Conservation (phyloP, 2,113 vertebrate species). For the Coptodon rendalli region DNA sequence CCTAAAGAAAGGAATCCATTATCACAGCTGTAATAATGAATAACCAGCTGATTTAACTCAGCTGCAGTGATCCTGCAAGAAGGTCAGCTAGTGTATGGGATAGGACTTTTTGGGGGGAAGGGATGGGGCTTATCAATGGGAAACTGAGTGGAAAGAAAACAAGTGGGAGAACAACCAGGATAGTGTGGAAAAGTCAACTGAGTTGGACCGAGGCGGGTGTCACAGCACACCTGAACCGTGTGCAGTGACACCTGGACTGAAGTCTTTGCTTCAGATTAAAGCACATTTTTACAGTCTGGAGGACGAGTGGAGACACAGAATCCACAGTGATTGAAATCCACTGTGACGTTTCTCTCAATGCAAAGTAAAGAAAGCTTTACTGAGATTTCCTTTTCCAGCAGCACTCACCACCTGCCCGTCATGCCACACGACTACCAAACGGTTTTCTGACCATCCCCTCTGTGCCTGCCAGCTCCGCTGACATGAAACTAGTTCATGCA, state of each 20-base stretch:
- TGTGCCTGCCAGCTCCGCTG: background rate
- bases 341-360: background rate
- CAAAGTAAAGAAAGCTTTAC: rapidly evolving
- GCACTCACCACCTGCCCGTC: background rate
- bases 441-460: background rate
- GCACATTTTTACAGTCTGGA: background rate
- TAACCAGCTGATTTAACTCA: background rate
- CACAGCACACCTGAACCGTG: background rate
- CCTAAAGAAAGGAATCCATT: background rate
- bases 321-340: background rate
- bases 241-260: background rate
- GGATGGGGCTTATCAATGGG: background rate
- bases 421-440: background rate
- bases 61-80: background rate
- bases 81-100: background rate
- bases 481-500: background rate
- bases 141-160: background rate
- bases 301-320: background rate
- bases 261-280: background rate
- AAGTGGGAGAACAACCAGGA: background rate
- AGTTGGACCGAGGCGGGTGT: background rate
- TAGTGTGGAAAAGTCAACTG: background rate
- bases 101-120: too few species aligned
- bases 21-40: background rate
- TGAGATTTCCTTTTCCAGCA: rapidly evolving